Conservation (phyloP, 2,888 invertebrate genomes). For the Drosophila imparisetae region DNA sequence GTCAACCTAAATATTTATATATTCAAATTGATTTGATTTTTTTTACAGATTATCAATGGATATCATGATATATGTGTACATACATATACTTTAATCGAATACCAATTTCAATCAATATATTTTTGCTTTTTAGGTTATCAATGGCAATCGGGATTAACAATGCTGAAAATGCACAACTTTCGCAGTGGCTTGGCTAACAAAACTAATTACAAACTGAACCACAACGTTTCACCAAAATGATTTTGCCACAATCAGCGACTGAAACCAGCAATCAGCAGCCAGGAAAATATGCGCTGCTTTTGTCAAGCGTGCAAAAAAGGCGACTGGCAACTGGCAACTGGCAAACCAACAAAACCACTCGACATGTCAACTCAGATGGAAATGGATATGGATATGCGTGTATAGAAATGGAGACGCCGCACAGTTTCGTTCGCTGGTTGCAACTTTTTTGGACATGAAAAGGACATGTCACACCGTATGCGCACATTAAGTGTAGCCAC, state of each 20-base stretch:
- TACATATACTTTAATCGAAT: not conserved
- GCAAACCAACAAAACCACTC: slow-evolving; percentile 75
- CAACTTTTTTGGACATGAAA: slow-evolving; percentile 78
- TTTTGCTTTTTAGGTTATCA: slow-evolving; percentile 1
- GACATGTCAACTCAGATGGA: slow-evolving; percentile 76
- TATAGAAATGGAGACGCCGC: slow-evolving; percentile 12
- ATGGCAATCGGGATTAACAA: slow-evolving; percentile 1
- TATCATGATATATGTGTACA: not conserved
- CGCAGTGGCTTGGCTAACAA: slow-evolving; percentile 35
- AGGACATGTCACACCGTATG: slow-evolving; percentile 79
- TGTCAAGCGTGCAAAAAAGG: slow-evolving; percentile 70
- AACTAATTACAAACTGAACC: slow-evolving; percentile 75
- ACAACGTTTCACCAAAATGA: slow-evolving; percentile 63
- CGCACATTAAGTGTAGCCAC: slow-evolving; percentile 78
- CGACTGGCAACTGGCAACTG: slow-evolving; percentile 36
- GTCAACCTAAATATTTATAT: not conserved
- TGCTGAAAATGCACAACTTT: not conserved
- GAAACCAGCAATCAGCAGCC: slow-evolving; percentile 24
- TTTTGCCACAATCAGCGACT: slow-evolving; percentile 44
- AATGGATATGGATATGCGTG: slow-evolving; percentile 30
- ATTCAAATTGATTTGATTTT: not conserved
- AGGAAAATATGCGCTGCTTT: slow-evolving; percentile 54
- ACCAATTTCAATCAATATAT: not conserved
- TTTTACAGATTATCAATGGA: not conserved
- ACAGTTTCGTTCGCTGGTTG: slow-evolving; percentile 14